Base-by-base conservation (phyloP, 2,888 invertebrate species). In the Girardia tigrina region DNA sequence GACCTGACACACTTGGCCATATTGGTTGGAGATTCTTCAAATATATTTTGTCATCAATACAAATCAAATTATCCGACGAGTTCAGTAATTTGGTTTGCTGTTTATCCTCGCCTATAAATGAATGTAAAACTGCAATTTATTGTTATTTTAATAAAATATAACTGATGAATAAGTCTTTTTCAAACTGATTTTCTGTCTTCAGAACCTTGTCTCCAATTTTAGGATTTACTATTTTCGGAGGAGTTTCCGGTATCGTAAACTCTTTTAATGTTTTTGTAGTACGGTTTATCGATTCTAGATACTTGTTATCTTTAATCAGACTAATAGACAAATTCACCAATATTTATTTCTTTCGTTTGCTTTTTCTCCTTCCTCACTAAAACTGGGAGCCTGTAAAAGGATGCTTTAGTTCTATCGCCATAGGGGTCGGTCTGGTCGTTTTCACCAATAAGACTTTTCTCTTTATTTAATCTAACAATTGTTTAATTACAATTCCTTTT, bases 361-460 rank as follows among this genome's bases (percentile, higher is more conserved):
- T 81, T 83, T 76, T 78, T 80, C 28, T 80, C 80, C 28, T 80
- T 78, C 29, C 83, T 78, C 14, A 82, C 78, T 2, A 83, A 83
- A 26, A 81, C 81, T n/a, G 83, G 83, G 75, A 82, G 82, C 26
- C 83, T 78, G 77, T 83, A 83, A 77, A 83, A 83, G 14, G 83
- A 81, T n/a, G 82, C 83, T 42, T 78, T 78, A 74, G 79, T 81
- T 56, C 82, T 80, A 78, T 83, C 82, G 14, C 81, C 80, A 77
- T 83, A 83, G 0, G 83, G 83, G 76, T 82, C 83, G 16, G 80
- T 79, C 23, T 77, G 77, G 0, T 77, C 72, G 26, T 78, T 76
- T 42, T 79, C 74, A 71, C 79, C 77, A 76, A 79, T 12, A 77
- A 77, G 20, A 77, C 80, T 14, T 82, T 81, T 71, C 78, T 79